Evolutionary conservation across 2,113 vertebrate genomes (phyloP).

Genomic region (Grallaria varia): DNA sequence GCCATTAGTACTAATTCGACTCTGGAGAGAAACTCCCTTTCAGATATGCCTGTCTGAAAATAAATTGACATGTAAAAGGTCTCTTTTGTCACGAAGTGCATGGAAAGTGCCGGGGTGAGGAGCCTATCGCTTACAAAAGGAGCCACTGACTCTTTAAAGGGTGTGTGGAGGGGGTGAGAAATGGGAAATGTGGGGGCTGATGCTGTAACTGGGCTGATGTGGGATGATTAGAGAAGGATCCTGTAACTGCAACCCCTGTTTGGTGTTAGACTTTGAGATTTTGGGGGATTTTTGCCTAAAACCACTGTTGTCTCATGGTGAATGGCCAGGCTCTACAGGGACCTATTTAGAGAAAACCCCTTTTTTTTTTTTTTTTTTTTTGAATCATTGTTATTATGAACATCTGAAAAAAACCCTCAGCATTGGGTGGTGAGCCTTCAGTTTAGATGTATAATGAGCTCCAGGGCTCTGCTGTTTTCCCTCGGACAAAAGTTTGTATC

Average conservation of each 20-base stretch:
- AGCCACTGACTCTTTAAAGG: not conserved
- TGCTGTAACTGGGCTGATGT: not conserved
- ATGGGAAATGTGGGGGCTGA: not conserved
- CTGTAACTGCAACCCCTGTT: not conserved
- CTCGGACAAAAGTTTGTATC: not conserved
- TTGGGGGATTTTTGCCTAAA: not conserved
- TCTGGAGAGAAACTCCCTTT: constrained; percentile 54
- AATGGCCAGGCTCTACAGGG: not conserved
- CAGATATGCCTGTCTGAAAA: constrained; percentile 68
- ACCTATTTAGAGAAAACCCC: not conserved
- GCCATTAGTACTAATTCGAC: constrained; percentile 52
- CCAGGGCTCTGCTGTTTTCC: not conserved
- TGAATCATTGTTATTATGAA: not conserved
- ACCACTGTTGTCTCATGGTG: not conserved
- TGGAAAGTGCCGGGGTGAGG: constrained; percentile 18
- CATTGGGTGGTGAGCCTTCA: not conserved
- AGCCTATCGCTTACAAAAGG: constrained; percentile 23
- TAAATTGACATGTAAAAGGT: constrained; percentile 67
- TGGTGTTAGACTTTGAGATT: not conserved
- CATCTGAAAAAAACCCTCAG: not conserved
- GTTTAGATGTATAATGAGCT: not conserved
- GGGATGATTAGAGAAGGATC: not conserved
- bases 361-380: not conserved
- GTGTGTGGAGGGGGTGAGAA: not conserved
- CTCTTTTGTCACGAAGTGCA: constrained; percentile 21